Evolutionary conservation across 2,113 vertebrate genomes (phyloP), one percentile per base, ranked within the genome.

Genomic region (Carassius carassius): DNA sequence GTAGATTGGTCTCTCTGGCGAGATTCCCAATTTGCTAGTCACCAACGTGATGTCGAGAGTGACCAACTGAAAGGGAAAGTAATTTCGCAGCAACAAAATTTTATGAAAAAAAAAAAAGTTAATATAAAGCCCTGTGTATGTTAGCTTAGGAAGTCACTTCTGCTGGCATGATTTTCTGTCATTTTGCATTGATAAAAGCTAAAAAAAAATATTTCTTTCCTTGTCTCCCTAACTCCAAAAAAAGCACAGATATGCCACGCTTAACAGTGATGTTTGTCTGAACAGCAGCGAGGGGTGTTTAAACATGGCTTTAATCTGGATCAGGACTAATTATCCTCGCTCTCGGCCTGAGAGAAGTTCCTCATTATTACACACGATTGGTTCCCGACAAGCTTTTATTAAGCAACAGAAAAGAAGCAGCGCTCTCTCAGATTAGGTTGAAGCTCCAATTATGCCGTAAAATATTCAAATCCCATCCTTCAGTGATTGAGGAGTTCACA

Each of bases 391-490:
- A 58, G 89, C 89, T 87, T 91, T 93, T 91, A 91, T 73, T 86
- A 77, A 81, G 86, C 78, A 84, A 85, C 65, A 86, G 82, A 72
- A 75, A 77, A 91, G 91, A 89, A 62, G 88, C 88, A n/a, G 16
- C 41, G 2, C 37, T 35, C 25, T 23, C 41, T 47, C 75, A 92
- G 92, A 93, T 94, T 94, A 93, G 91, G 91, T 93, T 92, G 93
- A 92, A 91, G 89, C 91, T 86, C 90, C 90, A 92, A 93, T 93
- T 93, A 93, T 91, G 90, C 85, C 69, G 74, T 88, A 88, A 93
- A 93, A 93, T 94, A 94, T 94, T 93, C 89, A 91, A 93, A 93
- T 93, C 90, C 90, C 88, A 87, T 90, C 91, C 90, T 88, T 89
- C 84, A 84, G 92, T 91, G 92, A 92, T 92, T 92, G 89, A 89